Evolutionary conservation across 92 coral and sea anemone genomes (phyloP).

Genomic region (Parazoanthus darwini): DNA sequence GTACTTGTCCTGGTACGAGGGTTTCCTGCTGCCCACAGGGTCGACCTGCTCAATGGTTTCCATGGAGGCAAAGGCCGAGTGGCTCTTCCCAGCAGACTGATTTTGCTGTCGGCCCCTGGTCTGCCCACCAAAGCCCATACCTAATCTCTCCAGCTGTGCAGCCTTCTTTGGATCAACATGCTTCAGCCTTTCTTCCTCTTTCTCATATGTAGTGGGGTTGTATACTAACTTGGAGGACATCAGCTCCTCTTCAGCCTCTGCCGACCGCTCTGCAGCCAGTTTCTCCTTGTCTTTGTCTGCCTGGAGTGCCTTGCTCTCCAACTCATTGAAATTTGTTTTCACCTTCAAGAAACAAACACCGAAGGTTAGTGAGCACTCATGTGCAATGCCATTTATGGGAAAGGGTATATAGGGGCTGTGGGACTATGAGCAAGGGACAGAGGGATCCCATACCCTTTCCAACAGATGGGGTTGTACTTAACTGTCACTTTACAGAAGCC

Average conservation of each 20-base stretch:
- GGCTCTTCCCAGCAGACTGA: constrained; percentile 79
- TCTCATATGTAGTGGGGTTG: constrained; percentile 80
- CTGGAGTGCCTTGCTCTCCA: constrained; percentile 84
- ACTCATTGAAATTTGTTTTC: constrained; percentile 83
- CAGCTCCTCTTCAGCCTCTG: constrained; percentile 79
- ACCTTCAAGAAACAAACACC: constrained; percentile 61
- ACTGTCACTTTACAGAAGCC: too few species aligned
- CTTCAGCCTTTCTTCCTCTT: constrained; percentile 86
- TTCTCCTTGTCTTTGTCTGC: constrained; percentile 83
- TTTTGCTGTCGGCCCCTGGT: constrained; percentile 46
- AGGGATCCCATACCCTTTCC: too few species aligned
- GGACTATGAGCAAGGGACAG: too few species aligned
- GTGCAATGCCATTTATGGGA: too few species aligned
- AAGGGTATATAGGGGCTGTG: too few species aligned
- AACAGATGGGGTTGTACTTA: too few species aligned
- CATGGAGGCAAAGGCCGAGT: constrained; percentile 97
- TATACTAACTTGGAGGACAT: constrained; percentile 85
- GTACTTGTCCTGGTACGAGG: constrained; percentile 76
- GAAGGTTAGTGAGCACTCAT: background rate
- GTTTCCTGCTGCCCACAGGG: constrained; percentile 60
- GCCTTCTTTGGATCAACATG: constrained; percentile 97
- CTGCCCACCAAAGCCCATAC: constrained; percentile 86
- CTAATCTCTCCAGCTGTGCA: constrained; percentile 91
- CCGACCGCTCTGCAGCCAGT: constrained; percentile 65
- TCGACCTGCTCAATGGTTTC: constrained; percentile 88